phyloP scores from a whole-genome alignment of 2,113 vertebrate species.

The Petrocephalus microphthalmus region DNA sequence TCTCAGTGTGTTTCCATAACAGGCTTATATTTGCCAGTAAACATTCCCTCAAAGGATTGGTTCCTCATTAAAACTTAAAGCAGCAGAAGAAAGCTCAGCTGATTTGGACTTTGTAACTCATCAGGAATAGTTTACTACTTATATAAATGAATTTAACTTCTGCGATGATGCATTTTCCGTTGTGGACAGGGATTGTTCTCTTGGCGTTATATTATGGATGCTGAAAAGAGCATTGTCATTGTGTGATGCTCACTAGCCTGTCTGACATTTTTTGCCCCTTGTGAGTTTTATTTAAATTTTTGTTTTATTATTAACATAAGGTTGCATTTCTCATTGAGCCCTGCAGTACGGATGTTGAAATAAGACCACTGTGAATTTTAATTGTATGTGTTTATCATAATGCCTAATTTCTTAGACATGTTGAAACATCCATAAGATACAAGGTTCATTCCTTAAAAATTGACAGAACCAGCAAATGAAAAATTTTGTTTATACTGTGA shows the following conservation, averaged over 20 bases:
- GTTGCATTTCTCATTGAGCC: not conserved
- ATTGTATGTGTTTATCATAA: conserved; percentile 1
- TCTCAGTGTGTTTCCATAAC: conserved; percentile 6
- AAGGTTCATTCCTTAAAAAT: not conserved
- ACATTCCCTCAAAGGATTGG: not conserved
- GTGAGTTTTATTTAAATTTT: not conserved
- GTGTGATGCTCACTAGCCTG: not conserved
- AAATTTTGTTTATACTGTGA: conserved; percentile 11
- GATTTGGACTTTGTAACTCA: not conserved
- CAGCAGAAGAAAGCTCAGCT: not conserved
- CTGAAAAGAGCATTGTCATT: not conserved
- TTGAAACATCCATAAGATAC: not conserved
- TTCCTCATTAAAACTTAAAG: not conserved
- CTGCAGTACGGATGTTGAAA: not conserved
- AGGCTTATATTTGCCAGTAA: conserved; percentile 1
- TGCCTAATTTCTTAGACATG: not conserved
- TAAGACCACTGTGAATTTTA: conserved; percentile 13
- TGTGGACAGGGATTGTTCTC: not conserved
- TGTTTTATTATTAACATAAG: not conserved
- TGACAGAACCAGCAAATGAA: not conserved
- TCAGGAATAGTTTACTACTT: not conserved
- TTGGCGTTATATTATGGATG: not conserved
- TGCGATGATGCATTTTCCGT: not conserved
- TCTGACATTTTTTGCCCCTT: not conserved
- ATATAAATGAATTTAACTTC: not conserved